Evolutionary conservation across 2,113 vertebrate species (phyloP), one percentile per base, ranked within the genome.

Genomic region (Ornithorhynchus anatinus): DNA sequence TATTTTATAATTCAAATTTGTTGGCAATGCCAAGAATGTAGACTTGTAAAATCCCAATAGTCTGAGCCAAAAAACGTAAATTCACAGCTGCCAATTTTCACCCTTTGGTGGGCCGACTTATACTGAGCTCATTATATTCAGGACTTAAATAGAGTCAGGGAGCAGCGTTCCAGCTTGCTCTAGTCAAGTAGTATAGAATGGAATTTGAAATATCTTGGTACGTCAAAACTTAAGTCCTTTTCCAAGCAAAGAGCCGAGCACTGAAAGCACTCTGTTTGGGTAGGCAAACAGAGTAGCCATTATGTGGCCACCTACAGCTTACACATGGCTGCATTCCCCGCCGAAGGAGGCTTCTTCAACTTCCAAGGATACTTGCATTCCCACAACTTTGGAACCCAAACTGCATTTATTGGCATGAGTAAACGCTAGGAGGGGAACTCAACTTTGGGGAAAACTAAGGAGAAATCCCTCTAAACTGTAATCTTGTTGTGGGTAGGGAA

Each of bases 11-110:
- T 31, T 59, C 56, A 65, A 51, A 84, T 48, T 36, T 44, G 65
- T 37, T 56, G 79, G 45, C 65, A 63, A 56, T 32, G 75, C 69
- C 39, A 52, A 71, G 71, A 58, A 79, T 50, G 72, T 13, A 52
- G 62, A 60, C 47, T 63, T 52, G 52, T 38, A 57, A 76, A 72
- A 56, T 52, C 74, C 56, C 10, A 7, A 12, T n/a, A 50, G 25
- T 29, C 31, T 50, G 19, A 50, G 59, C 56, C 39, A 16, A 50
- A 77, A 77, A n/a, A 56, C 39, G 66, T 64, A 76, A 75, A 38
- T 8, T 1, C 31, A 68, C 15, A 15, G 25, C 38, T 22, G 45
- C 54, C n/a, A n/a, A n/a, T n/a, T n/a, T n/a, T n/a, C n/a, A n/a
- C n/a, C n/a, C 15, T 16, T 51, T 3, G 5, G 58, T 6, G 52